A percentile compares a stretch with the other conserved stretches of the same genome.
Conservation (phyloP, 2,888 invertebrate species). For the Stratiomys singularior region DNA sequence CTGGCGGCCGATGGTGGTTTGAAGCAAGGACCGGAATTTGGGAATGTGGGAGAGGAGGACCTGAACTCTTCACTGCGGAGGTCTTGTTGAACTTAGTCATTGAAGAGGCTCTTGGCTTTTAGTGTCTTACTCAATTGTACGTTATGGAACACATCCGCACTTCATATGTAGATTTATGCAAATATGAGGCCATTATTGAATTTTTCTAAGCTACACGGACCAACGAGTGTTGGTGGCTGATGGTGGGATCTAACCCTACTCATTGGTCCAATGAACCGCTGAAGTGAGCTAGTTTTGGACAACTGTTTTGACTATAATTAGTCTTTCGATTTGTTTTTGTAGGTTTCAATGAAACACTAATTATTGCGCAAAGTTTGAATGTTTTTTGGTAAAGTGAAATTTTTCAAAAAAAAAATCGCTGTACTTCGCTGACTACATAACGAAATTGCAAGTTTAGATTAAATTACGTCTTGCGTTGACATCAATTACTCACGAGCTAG, state of each 20-base stretch:
- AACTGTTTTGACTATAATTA: too few relatives aligned
- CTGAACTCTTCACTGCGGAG: not conserved
- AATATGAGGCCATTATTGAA: not conserved
- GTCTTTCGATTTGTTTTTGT: too few relatives aligned
- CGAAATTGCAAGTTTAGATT: too few relatives aligned
- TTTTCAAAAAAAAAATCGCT: too few relatives aligned
- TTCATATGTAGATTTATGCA: not conserved
- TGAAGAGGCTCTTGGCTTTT: slow-evolving; percentile 48
- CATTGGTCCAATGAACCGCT: not conserved
- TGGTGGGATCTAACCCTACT: not conserved
- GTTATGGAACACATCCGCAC: slow-evolving; percentile 3
- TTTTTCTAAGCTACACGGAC: not conserved
- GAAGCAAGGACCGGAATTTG: not conserved
- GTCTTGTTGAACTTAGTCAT: slow-evolving; percentile 37
- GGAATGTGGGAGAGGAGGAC: not conserved
- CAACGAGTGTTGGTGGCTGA: not conserved
- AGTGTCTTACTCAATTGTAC: slow-evolving; percentile 42
- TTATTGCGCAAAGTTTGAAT: too few relatives aligned
- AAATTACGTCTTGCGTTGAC: too few relatives aligned
- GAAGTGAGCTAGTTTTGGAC: not conserved
- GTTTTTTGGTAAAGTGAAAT: too few relatives aligned
- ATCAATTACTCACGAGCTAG: too few relatives aligned
- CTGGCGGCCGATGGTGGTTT: not conserved
- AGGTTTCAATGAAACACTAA: too few relatives aligned
- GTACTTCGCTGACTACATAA: too few relatives aligned